Evolutionary conservation across 1,140 invertebrate genomes (phyloP).

Genomic region (Papilio xuthus): DNA sequence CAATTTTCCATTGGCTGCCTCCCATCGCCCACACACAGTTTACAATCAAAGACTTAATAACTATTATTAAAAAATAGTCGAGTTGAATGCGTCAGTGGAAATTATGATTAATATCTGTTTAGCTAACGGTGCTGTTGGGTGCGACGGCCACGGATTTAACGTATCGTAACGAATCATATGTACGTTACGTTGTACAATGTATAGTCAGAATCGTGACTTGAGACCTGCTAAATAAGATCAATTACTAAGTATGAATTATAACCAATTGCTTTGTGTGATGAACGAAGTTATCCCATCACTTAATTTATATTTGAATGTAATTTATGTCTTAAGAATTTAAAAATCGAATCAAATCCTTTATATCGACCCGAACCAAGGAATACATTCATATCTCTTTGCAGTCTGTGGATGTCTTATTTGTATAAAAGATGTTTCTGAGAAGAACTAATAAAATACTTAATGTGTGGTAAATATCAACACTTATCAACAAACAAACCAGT

Average conservation of each 20-base stretch:
- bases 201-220: not conserved
- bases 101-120: conserved; percentile 82
- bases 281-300: not conserved
- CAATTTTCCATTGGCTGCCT: conserved; percentile 77
- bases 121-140: conserved; percentile 66
- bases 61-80: conserved; percentile 75
- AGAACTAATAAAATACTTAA: not conserved
- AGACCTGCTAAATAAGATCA: conserved; percentile 22
- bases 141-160: conserved; percentile 42
- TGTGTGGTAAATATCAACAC: not conserved
- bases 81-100: conserved; percentile 74
- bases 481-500: not conserved
- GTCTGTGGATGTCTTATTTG: no score
- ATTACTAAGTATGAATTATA: not conserved
- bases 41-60: conserved; percentile 74
- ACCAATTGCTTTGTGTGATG: not conserved
- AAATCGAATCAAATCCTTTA: no score
- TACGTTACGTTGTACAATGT: not conserved
- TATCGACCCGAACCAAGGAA: no score
- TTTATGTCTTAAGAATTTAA: not conserved
- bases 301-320: not conserved
- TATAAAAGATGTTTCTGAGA: no score
- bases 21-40: conserved; percentile 68
- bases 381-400: no score
- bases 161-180: conserved; percentile 29